Conservation (phyloP, 2,797 vertebrate genomes). For the Adrianichthys oophorus region DNA sequence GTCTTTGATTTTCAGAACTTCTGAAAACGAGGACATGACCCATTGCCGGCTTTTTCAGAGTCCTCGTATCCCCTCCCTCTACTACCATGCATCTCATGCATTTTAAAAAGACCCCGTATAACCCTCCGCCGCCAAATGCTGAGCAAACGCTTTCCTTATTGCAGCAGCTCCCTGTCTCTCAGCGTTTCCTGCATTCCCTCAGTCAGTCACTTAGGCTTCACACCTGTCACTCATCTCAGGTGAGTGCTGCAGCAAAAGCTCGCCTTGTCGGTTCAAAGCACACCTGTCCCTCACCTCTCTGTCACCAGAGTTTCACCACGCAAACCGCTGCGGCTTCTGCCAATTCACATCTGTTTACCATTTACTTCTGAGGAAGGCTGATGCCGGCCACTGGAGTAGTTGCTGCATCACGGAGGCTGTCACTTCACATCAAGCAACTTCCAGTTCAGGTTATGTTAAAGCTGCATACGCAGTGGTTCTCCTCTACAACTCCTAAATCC, state of each 20-base stretch:
- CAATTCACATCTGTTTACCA: slow-evolving; percentile 34
- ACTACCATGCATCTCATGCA: slow-evolving; percentile 46
- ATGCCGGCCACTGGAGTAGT: no score
- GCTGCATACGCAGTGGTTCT: no score
- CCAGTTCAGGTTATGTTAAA: no score
- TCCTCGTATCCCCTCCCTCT: neutral
- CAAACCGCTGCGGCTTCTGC: slow-evolving; percentile 25
- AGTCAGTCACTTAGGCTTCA: slow-evolving; percentile 32
- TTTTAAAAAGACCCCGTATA: slow-evolving; percentile 49
- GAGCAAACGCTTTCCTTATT: slow-evolving; percentile 51
- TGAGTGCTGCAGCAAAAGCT: slow-evolving; percentile 4
- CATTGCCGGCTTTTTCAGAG: slow-evolving; percentile 25
- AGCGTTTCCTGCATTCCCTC: slow-evolving; percentile 37
- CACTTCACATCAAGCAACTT: slow-evolving; percentile 5
- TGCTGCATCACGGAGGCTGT: slow-evolving; percentile 5
- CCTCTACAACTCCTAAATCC: no score
- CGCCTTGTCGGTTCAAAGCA: neutral
- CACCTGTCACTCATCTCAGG: slow-evolving; percentile 45
- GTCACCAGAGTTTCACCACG: slow-evolving; percentile 36
- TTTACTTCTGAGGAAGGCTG: no score
- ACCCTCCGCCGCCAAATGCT: slow-evolving; percentile 50
- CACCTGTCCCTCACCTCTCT: slow-evolving; percentile 17
- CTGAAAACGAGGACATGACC: slow-evolving; percentile 25
- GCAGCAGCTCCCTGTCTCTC: slow-evolving; percentile 49
- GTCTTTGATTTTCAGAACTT: no score